Conservation (phyloP, 2,888 invertebrate species). For the Melinopterus prodromus region DNA sequence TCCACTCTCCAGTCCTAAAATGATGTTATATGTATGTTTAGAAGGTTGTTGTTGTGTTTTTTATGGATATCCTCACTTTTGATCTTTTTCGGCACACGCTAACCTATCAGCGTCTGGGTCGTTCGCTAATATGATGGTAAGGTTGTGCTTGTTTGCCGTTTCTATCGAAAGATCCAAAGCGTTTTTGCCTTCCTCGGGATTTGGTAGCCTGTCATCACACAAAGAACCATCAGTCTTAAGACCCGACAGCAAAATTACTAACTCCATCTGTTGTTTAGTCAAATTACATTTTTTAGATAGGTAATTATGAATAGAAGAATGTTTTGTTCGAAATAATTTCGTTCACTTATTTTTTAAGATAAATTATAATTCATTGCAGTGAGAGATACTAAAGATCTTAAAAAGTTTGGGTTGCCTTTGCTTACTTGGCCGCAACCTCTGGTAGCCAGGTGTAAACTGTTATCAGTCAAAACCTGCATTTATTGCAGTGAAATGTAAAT, state of each 20-base stretch:
- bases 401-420: no score
- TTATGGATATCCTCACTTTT: slow-evolving; percentile 60
- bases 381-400: no score
- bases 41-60: not conserved
- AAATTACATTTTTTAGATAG: slow-evolving; percentile 5
- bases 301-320: not conserved
- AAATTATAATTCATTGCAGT: no score
- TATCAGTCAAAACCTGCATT: no score
- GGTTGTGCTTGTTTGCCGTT: slow-evolving; percentile 76
- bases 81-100: slow-evolving; percentile 87
- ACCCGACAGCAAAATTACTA: no score
- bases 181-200: slow-evolving; percentile 93
- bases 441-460: no score
- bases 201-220: slow-evolving; percentile 75
- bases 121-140: slow-evolving; percentile 88
- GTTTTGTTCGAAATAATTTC: no score
- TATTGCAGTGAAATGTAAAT: no score
- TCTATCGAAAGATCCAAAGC: slow-evolving; percentile 70
- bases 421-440: no score
- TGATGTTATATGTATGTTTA: not conserved
- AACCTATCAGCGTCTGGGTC: slow-evolving; percentile 98
- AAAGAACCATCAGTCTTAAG: no score
- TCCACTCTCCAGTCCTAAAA: slow-evolving; percentile 74
- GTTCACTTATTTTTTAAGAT: no score
- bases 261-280: not conserved